Evolutionary conservation across 1,140 invertebrate genomes (phyloP).

Genomic region (Phthorimaea operculella): DNA sequence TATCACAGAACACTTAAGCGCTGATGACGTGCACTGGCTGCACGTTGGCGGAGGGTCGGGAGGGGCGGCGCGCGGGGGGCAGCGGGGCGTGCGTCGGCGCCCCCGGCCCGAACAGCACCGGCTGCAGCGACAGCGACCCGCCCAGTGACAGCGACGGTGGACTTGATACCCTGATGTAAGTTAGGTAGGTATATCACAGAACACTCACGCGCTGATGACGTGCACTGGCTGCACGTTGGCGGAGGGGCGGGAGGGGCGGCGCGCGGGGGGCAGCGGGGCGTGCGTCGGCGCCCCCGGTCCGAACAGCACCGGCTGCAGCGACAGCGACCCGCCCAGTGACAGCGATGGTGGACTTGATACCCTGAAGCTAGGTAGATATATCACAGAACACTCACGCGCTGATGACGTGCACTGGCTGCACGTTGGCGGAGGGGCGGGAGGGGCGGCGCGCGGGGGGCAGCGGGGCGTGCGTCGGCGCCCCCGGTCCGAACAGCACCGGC

Average conservation of each 20-base stretch:
- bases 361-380: too few species aligned
- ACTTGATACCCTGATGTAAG: too few species aligned
- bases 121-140: conserved; percentile 59
- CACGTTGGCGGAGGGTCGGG: conserved; percentile 44
- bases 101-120: conserved; percentile 48
- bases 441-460: conserved; percentile 45
- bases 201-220: conserved; percentile 63
- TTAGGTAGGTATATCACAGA: too few species aligned
- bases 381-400: conserved; percentile 63
- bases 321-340: conserved; percentile 53
- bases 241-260: conserved; percentile 45
- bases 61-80: conserved; percentile 43
- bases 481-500: conserved; percentile 51
- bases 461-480: conserved; percentile 32
- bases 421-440: conserved; percentile 43
- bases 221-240: conserved; percentile 55
- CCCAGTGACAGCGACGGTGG: too few species aligned
- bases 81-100: conserved; percentile 35
- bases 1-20: conserved; percentile 57
- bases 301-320: conserved; percentile 60
- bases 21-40: conserved; percentile 60
- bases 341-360: too few species aligned
- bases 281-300: conserved; percentile 32
- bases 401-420: conserved; percentile 58
- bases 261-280: conserved; percentile 42